phyloP scores from a whole-genome alignment of 2,113 vertebrate species.

The Hippocampus guttulatus region DNA sequence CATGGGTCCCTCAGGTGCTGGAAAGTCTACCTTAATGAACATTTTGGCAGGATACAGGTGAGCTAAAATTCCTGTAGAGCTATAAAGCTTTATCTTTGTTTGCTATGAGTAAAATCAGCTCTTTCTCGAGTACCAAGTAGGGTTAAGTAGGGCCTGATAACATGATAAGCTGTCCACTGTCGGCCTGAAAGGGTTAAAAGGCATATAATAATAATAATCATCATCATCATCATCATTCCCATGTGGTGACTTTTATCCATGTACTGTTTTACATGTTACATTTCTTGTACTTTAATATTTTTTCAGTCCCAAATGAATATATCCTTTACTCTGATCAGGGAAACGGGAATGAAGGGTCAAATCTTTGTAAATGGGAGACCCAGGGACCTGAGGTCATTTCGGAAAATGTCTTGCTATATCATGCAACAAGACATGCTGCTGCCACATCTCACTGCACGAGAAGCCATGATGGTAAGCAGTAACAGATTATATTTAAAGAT shows the following conservation, averaged over 20 bases:
- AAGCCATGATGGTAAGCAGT: slow-evolving; percentile 95
- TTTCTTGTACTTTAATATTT: neutral
- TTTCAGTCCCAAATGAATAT: neutral
- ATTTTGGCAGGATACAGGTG: slow-evolving; percentile 97
- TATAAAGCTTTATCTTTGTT: too few relatives aligned
- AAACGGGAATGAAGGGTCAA: slow-evolving; percentile 94
- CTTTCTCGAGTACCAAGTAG: too few relatives aligned
- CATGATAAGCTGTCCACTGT: too few relatives aligned
- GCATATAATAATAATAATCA: too few relatives aligned
- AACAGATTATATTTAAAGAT: neutral
- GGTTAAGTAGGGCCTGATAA: too few relatives aligned
- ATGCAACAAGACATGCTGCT: slow-evolving; percentile 97
- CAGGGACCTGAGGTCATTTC: slow-evolving; percentile 87
- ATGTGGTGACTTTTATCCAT: neutral
- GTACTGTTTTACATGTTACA: neutral
- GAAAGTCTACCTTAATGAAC: slow-evolving; percentile 98
- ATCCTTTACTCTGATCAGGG: slow-evolving; percentile 63
- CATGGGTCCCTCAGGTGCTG: slow-evolving; percentile 94
- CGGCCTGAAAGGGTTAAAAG: too few relatives aligned
- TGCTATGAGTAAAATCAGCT: too few relatives aligned
- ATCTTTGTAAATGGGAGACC: slow-evolving; percentile 88
- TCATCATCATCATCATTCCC: too few relatives aligned
- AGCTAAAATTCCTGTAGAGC: slow-evolving; percentile 23
- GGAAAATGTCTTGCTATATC: slow-evolving; percentile 99
- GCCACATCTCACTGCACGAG: slow-evolving; percentile 85